Evolutionary conservation across 2,888 invertebrate species (phyloP), one percentile per base, ranked within the genome.

Genomic region (Allygus modestus): DNA sequence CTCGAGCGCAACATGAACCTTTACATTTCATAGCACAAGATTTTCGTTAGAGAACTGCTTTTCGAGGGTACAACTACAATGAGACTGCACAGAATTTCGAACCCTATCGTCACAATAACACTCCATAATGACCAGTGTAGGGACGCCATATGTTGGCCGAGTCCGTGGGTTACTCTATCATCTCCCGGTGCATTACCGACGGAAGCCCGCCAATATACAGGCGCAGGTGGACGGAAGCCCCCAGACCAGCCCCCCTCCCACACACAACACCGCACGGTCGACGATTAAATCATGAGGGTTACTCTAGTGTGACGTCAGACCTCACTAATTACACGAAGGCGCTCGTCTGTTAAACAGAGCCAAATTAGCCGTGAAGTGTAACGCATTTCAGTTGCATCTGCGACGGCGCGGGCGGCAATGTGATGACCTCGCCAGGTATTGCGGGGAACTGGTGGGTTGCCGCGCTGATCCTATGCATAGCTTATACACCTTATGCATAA

Each of bases 161-260:
- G 71, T 31, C 71, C 71, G 33, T 7, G 41, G 26, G 26, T 15
- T 77, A 77, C 77, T 51, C 28, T 15, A 77, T 51, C 46, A 43
- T 28, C 23, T 37, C 73, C 37, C 20, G 77, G 77, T 77, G 46
- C 77, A 46, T 71, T 71, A 71, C 71, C 71, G 46, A 23, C 46
- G 77, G 77, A 77, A 77, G 77, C 77, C 77, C 77, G 28, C 28
- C 28, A 28, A 43, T 37, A 12, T 9, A 17, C 26, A 23, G 28
- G 28, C 23, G 77, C 77, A 77, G 77, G 77, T 77, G 77, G 77
- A 46, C 77, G 77, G 77, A 77, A 77, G n/a, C 77, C 28, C 41
- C 0, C 20, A 33, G 7, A 20, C 31, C 31, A 33, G 31, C 4
- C 12, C 11, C 28, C 20, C 43, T 1, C 41, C 9, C 41, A 75